Conservation (phyloP, 2,113 vertebrate genomes). For the Corydoras sp. region DNA sequence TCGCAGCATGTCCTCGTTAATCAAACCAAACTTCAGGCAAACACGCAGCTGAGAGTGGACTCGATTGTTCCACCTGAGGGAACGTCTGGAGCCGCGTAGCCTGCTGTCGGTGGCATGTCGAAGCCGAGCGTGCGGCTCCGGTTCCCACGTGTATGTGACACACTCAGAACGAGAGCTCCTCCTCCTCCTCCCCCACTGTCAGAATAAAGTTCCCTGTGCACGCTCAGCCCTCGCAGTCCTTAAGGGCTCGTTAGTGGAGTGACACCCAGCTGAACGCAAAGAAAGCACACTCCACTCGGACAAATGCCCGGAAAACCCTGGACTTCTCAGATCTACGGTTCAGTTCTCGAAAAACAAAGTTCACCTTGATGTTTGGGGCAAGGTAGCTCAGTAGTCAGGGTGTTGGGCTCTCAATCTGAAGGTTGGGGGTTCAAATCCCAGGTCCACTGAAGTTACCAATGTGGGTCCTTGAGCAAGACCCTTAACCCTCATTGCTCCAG, state of each 20-base stretch:
- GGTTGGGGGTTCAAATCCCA: no score
- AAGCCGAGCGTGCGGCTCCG: conserved; percentile 30
- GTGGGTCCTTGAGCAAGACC: no score
- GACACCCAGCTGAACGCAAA: neutral
- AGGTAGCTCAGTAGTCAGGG: no score
- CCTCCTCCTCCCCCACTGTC: conserved; percentile 52
- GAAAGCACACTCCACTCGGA: neutral
- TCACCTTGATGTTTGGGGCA: no score
- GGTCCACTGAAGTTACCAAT: no score
- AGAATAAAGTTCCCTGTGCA: conserved; percentile 24
- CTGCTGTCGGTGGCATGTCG: conserved; percentile 48
- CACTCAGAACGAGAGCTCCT: conserved; percentile 30
- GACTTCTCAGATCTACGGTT: neutral
- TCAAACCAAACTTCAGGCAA: neutral
- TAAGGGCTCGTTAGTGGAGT: neutral
- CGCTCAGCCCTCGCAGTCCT: neutral
- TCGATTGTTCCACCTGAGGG: conserved; percentile 14
- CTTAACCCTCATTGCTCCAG: no score
- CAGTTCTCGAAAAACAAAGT: no score
- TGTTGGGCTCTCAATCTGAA: no score
- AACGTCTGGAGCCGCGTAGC: neutral
- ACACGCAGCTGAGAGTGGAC: conserved; percentile 1
- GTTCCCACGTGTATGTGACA: conserved; percentile 61
- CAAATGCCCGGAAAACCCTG: neutral
- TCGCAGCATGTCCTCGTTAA: conserved; percentile 16